These are phyloP conservation scores for Helicoverpa zea DNA, from an alignment of 1,140 invertebrate species.

Conservation along the genomic window DNA sequence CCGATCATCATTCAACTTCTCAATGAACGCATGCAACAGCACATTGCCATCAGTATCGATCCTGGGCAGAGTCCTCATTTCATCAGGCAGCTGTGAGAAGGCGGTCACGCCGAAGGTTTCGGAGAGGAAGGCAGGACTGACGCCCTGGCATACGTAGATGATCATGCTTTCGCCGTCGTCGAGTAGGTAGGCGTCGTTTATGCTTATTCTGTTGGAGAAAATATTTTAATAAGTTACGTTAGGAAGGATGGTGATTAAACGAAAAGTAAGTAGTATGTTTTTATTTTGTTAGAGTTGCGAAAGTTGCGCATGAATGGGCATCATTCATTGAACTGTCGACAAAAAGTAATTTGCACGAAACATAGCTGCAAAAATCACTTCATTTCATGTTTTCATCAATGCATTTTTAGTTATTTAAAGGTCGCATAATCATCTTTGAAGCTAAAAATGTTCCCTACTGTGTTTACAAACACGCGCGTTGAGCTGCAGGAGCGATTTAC, in stretches of 20 bases:
- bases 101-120: conserved; percentile 88
- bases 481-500: too few species aligned
- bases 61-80: conserved; percentile 92
- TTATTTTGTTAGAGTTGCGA: too few species aligned
- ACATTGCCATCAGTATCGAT: conserved; percentile 92
- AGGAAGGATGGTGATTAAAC: background rate
- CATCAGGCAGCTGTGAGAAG: conserved; percentile 87
- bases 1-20: conserved; percentile 94
- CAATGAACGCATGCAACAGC: conserved; percentile 93
- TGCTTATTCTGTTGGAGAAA: conserved; percentile 89
- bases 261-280: too few species aligned
- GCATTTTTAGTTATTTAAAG: too few species aligned
- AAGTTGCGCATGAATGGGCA: too few species aligned
- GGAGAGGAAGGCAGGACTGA: conserved; percentile 92
- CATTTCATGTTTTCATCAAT: too few species aligned
- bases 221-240: background rate
- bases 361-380: too few species aligned
- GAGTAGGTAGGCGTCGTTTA: conserved; percentile 96
- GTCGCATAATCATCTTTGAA: too few species aligned
- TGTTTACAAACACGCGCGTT: too few species aligned
- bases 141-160: conserved; percentile 95
- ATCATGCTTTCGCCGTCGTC: conserved; percentile 95
- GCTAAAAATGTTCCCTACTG: too few species aligned
- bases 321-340: too few species aligned
- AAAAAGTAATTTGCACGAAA: too few species aligned